Percentiles rank a stretch among this genome's conserved stretches.
Conservation (phyloP, 2,888 invertebrate species). For the Macropis europaea region DNA sequence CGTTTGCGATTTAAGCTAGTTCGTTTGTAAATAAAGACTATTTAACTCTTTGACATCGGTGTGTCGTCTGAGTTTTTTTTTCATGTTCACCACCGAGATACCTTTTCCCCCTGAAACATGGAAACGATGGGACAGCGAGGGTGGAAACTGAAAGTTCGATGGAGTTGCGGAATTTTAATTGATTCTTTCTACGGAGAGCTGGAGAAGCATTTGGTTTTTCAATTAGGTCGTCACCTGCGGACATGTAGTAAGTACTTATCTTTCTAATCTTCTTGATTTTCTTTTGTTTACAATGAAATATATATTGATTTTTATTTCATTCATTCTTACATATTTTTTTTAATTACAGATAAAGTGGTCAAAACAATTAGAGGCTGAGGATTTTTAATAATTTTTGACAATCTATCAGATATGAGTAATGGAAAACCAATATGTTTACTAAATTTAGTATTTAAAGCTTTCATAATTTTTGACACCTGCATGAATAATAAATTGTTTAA, state of each 20-base stretch:
- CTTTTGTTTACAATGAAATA: not conserved
- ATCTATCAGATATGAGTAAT: too few relatives aligned
- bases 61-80: not conserved
- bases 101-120: not conserved
- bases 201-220: slow-evolving; percentile 1
- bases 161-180: slow-evolving; percentile 16
- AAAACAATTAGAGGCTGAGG: too few relatives aligned
- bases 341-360: too few relatives aligned
- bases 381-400: too few relatives aligned
- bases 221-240: not conserved
- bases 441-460: too few relatives aligned
- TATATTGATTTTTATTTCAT: not conserved
- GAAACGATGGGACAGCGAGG: not conserved
- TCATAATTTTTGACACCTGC: too few relatives aligned
- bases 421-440: too few relatives aligned
- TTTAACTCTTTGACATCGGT: slow-evolving; percentile 77
- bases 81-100: not conserved
- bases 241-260: not conserved
- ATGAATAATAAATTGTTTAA: too few relatives aligned
- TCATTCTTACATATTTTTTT: not conserved
- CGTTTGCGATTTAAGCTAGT: slow-evolving; percentile 77
- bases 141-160: not conserved
- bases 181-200: not conserved
- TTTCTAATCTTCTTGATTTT: not conserved
- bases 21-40: slow-evolving; percentile 80